phyloP scores from a whole-genome alignment of 2,113 vertebrate genomes.

The Nettapus auritus region DNA sequence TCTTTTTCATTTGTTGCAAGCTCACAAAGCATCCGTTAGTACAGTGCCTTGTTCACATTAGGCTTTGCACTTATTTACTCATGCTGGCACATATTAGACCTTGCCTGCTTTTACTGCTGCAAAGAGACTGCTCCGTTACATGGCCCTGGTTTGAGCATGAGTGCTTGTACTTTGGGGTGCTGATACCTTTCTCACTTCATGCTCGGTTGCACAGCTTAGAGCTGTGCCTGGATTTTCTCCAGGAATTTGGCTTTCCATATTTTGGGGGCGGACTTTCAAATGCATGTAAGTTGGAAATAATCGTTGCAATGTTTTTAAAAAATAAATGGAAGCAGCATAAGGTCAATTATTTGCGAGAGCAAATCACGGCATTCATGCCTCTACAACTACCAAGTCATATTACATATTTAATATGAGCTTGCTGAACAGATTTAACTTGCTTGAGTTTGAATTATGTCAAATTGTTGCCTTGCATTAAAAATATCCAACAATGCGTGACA shows the following conservation, averaged over 20 bases:
- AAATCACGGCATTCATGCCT: neutral
- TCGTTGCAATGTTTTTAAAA: neutral
- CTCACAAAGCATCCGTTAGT: neutral
- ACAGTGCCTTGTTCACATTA: neutral
- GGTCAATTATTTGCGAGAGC: neutral
- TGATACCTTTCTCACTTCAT: neutral
- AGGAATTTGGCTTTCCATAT: neutral
- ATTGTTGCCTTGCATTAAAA: conserved; percentile 16
- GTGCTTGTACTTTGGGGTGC: neutral
- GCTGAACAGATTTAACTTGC: neutral
- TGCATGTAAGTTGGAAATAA: neutral
- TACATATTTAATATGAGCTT: neutral
- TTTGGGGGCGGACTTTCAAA: neutral
- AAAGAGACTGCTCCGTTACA: neutral
- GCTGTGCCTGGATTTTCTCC: neutral
- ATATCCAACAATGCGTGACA: neutral
- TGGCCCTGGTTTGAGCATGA: neutral
- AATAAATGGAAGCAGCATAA: neutral
- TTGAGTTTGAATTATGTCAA: neutral
- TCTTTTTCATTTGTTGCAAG: neutral
- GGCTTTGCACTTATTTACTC: neutral
- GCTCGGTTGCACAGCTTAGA: neutral
- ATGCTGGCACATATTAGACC: neutral
- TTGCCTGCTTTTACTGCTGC: neutral
- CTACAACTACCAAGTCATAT: neutral